Evolutionary conservation across 1,140 invertebrate genomes (phyloP), one percentile per base, ranked within the genome.

Genomic region (Scaptomyza hsui): DNA sequence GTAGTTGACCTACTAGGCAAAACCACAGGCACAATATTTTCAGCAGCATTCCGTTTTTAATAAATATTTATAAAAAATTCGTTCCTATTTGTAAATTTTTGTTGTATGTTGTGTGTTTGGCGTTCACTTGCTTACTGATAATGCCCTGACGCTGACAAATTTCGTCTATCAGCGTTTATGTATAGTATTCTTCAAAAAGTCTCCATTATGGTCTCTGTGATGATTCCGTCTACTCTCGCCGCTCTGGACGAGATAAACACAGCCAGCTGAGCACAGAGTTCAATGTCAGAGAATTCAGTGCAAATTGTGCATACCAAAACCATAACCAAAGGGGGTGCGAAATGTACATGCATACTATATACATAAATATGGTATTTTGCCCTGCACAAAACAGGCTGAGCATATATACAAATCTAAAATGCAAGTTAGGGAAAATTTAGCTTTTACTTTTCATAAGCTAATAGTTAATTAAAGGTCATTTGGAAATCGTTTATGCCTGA

Each of bases 51-150:
- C 21, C 44, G 53, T 52, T 45, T 32, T 51, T 51, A 16, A 42
- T 21, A 35, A 15, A 15, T 4, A 62, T 42, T 15, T 1, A 51
- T 15, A 76, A 39, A 37, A 21, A 41, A 26, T 4, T 6, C 7
- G 19, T 12, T 55, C 1, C 13, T 10, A 41, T 6, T 29, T 7
- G 59, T 72, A 10, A 44, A 26, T 37, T 26, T 21, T 7, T 19
- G 21, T 37, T 3, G 0, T 29, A 4, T 21, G 63, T 62, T 77
- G 64, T 42, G 24, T 24, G 19, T 44, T 78, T 52, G 77, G 37
- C 69, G 65, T 53, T 60, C 55, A 32, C 15, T 64, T 48, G 13
- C 42, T 47, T 63, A 86, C 81, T 86, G 81, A 86, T 86, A 88
- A 77, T 52, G 74, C 37, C 62, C n/a, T n/a, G n/a, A n/a, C n/a